A percentile compares a stretch with the other conserved stretches of the same genome.
These are phyloP conservation scores for Piliocolobus tephrosceles DNA, from an alignment of 2,113 vertebrate species.

Conservation along the genomic window DNA sequence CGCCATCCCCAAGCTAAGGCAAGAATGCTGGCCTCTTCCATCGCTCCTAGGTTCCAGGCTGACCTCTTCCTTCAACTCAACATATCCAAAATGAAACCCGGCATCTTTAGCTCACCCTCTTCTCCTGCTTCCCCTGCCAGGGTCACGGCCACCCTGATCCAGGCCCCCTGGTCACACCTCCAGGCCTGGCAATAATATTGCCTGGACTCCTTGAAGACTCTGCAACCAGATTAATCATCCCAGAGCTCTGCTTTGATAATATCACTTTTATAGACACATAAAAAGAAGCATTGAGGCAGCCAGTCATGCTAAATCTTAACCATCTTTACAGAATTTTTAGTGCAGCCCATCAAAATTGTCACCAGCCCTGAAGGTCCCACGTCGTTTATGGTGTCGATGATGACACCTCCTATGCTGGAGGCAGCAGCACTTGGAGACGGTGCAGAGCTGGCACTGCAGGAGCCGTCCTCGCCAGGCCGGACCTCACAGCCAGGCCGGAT, in stretches of 20 bases:
- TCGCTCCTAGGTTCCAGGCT: background rate
- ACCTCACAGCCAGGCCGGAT: fast-evolving
- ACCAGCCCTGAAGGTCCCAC: background rate
- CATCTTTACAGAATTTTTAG: constrained; percentile 63
- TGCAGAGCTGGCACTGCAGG: fast-evolving
- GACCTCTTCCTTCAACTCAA: background rate
- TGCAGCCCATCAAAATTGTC: constrained; percentile 51
- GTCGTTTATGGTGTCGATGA: background rate
- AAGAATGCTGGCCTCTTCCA: fast-evolving
- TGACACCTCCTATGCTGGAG: background rate
- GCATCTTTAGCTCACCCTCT: no score
- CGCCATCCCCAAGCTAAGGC: fast-evolving
- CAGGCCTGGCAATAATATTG: no score
- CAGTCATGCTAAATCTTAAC: constrained; percentile 55
- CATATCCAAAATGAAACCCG: background rate
- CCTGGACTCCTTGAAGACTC: background rate
- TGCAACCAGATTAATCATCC: background rate
- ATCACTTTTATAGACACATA: constrained; percentile 60
- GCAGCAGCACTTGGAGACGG: no score
- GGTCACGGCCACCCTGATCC: background rate
- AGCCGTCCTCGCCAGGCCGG: background rate
- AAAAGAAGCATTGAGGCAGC: constrained; percentile 51
- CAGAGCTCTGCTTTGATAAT: constrained; percentile 41
- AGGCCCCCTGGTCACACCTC: background rate
- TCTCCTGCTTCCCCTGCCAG: background rate